Percentiles rank a stretch among this genome's conserved stretches.
These are phyloP conservation scores for Tenebrio molitor DNA, from an alignment of 1,140 invertebrate species.

Conservation along the genomic window DNA sequence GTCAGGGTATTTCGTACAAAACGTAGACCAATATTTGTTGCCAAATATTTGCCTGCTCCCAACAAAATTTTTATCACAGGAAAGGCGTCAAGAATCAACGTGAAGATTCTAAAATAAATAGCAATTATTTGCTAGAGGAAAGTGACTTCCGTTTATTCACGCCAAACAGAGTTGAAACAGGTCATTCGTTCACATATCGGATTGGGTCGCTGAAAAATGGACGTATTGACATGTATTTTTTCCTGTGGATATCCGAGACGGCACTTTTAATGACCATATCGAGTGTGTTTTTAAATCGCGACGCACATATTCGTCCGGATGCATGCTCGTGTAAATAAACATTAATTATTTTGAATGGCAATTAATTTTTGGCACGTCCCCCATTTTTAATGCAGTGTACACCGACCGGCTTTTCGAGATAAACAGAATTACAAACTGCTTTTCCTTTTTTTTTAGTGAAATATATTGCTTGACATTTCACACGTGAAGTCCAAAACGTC, in stretches of 20 bases:
- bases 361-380: slow-evolving; percentile 48
- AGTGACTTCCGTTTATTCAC: too few species aligned
- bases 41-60: too few species aligned
- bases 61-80: too few species aligned
- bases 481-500: slow-evolving; percentile 10
- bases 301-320: slow-evolving; percentile 35
- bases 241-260: slow-evolving; percentile 6
- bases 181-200: too few species aligned
- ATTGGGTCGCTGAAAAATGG: too few species aligned
- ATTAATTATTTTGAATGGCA: slow-evolving; percentile 46
- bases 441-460: slow-evolving; percentile 34
- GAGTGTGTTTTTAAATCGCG: slow-evolving; percentile 20
- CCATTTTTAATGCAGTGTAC: slow-evolving; percentile 44
- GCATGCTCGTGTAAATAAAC: slow-evolving; percentile 38
- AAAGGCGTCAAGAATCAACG: too few species aligned
- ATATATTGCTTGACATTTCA: slow-evolving; percentile 14
- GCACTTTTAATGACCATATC: slow-evolving; percentile 19
- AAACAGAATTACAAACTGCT: slow-evolving; percentile 45
- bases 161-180: too few species aligned
- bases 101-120: too few species aligned
- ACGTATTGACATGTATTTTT: background rate
- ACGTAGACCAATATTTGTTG: too few species aligned
- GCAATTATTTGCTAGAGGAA: too few species aligned
- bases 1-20: too few species aligned
- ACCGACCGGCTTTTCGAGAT: slow-evolving; percentile 42